Evolutionary conservation across 2,888 invertebrate species (phyloP), one percentile per base, ranked within the genome.

Genomic region (Petrolisthes cinctipes): DNA sequence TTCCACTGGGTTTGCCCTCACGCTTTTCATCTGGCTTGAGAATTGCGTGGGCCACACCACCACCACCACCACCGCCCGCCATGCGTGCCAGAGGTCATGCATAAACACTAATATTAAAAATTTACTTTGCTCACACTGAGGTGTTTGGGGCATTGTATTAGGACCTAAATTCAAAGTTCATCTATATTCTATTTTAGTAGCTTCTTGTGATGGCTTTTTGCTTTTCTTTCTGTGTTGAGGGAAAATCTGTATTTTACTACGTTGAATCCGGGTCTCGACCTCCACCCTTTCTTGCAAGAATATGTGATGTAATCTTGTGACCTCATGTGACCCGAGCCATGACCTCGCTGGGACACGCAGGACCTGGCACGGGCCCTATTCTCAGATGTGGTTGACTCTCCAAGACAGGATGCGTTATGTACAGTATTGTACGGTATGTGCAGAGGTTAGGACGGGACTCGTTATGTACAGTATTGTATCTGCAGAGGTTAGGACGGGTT

Each of bases 341-440:
- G 78, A 80, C 80, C 80, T 23, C 80, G 57, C 56, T 57, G 80
- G 80, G 80, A 80, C 80, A 80, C 80, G 53, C 80, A 56, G 57
- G 80, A n/a, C 57, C 80, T 61, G 61, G 61, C 61, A 61, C 61
- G 11, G 17, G 11, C 61, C 61, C 17, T 37, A 37, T 37, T 37
- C 37, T 37, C 37, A 37, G 37, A 37, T 37, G 37, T 0, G 37
- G 37, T 37, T 37, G 37, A 37, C 37, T 37, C 37, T 37, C 37
- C 37, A 37, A 37, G 37, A 37, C 37, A 2, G 37, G 37, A 37
- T 37, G 37, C 2, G 37, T 37, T 37, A 37, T 37, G 2, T 37
- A 37, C 37, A 37, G 37, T 37, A 37, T 37, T 37, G 37, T 37
- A 37, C 37, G 37, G 37, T 37, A 37, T 37, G 1, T 37, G 37